Conservation (phyloP, 64 coral and sea anemone genomes). For the Montipora efflorescens region DNA sequence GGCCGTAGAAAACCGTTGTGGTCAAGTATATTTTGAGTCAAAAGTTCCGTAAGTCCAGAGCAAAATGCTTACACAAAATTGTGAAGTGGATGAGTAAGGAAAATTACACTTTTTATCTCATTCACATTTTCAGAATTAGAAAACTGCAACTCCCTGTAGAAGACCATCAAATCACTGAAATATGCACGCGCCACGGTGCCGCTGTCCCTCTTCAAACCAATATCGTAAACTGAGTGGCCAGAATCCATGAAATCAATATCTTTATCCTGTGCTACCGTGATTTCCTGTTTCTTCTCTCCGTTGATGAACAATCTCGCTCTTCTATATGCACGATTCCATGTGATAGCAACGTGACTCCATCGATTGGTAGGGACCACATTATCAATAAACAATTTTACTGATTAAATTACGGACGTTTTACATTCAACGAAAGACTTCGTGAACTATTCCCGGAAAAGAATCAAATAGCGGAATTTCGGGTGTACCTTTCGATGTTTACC, state of each 20-base stretch:
- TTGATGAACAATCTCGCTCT: neutral
- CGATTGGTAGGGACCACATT: neutral
- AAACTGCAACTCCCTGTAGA: neutral
- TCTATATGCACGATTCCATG: neutral
- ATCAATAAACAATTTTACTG: neutral
- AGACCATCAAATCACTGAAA: constrained; percentile 5
- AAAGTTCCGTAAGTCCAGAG: too few relatives aligned
- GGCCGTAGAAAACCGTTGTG: too few relatives aligned
- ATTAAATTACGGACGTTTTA: too few relatives aligned
- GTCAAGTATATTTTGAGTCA: too few relatives aligned
- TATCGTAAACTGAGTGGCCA: constrained; percentile 8
- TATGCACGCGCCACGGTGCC: neutral
- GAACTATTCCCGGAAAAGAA: too few relatives aligned
- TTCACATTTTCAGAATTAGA: neutral
- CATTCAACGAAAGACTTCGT: too few relatives aligned
- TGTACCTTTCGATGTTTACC: too few relatives aligned
- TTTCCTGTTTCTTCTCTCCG: neutral
- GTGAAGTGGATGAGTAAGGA: neutral
- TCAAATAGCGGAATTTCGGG: too few relatives aligned
- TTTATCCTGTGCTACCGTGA: neutral
- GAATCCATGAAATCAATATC: constrained; percentile 14
- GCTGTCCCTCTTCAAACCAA: constrained; percentile 20
- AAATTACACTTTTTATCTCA: neutral
- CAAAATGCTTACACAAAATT: neutral
- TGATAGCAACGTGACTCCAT: constrained; percentile 22